Evolutionary conservation across 2,113 vertebrate species (phyloP).

Genomic region (Tautogolabrus adspersus): DNA sequence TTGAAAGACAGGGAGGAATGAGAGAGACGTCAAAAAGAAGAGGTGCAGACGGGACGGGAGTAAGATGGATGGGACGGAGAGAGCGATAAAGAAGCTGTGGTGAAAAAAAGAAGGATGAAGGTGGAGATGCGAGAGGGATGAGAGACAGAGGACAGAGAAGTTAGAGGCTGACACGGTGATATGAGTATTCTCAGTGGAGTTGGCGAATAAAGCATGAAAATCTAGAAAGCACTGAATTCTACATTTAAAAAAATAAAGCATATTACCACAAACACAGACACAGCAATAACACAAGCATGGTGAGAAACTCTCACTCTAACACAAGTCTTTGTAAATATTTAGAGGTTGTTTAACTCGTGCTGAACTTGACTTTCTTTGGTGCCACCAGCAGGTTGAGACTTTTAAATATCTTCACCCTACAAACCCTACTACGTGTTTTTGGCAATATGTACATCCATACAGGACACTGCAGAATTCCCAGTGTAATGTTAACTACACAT

Average conservation of each 20-base stretch:
- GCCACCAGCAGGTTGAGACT: not conserved
- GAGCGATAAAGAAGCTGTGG: slow-evolving; percentile 75
- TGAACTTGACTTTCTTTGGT: not conserved
- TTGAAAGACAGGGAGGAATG: slow-evolving; percentile 76
- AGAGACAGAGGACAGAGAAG: slow-evolving; percentile 67
- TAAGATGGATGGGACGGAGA: slow-evolving; percentile 77
- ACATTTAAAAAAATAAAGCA: slow-evolving; percentile 32
- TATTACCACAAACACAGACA: slow-evolving; percentile 52
- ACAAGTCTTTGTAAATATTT: slow-evolving; percentile 11
- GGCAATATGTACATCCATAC: no score
- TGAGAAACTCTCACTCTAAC: slow-evolving; percentile 47
- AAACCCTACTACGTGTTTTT: no score
- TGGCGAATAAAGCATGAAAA: slow-evolving; percentile 58
- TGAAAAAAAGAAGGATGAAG: slow-evolving; percentile 56
- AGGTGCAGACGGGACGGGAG: slow-evolving; percentile 70
- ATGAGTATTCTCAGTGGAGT: slow-evolving; percentile 63
- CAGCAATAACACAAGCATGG: slow-evolving; percentile 43
- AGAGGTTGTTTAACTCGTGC: not conserved
- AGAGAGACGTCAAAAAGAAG: slow-evolving; percentile 81
- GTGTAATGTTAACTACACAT: no score
- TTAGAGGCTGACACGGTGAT: slow-evolving; percentile 70
- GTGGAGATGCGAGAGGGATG: slow-evolving; percentile 59
- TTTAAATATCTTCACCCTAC: no score
- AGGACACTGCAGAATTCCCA: no score
- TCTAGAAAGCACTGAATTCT: slow-evolving; percentile 65